Percentiles rank a stretch among this genome's conserved stretches.
Conservation (phyloP, 1,140 invertebrate genomes). For the Apolygus lucorum region DNA sequence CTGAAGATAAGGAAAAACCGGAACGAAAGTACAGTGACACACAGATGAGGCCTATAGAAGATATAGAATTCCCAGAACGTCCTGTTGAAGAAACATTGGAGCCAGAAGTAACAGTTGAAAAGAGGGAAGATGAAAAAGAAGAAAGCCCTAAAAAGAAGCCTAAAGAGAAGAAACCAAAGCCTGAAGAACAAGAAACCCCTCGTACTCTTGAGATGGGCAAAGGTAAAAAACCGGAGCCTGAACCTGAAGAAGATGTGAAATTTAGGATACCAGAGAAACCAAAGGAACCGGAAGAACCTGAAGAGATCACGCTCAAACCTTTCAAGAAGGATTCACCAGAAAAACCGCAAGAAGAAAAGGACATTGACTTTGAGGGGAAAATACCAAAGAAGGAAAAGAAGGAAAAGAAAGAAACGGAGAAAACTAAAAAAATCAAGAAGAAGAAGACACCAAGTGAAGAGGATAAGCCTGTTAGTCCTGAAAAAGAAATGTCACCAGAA, state of each 20-base stretch:
- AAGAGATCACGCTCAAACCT: conserved; percentile 34
- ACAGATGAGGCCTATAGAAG: conserved; percentile 33
- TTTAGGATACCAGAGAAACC: conserved; percentile 41
- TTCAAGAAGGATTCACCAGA: conserved; percentile 28
- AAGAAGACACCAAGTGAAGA: conserved; percentile 10
- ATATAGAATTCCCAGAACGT: conserved; percentile 33
- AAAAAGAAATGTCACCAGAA: conserved; percentile 5
- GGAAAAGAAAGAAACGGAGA: not conserved
- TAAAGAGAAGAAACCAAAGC: conserved; percentile 22
- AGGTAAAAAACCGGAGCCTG: conserved; percentile 37
- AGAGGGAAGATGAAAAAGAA: not conserved
- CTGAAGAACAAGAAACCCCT: conserved; percentile 25
- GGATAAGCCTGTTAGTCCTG: conserved; percentile 6
- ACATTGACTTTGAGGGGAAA: conserved; percentile 24
- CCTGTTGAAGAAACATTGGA: conserved; percentile 25
- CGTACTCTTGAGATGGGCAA: conserved; percentile 37
- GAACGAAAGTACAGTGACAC: conserved; percentile 32
- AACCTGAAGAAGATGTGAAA: conserved; percentile 39
- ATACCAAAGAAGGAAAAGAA: conserved; percentile 28
- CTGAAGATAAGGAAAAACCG: conserved; percentile 32
- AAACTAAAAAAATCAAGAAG: conserved; percentile 22
- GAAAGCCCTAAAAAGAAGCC: not conserved
- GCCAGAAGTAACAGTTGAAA: not conserved
- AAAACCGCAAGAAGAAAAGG: conserved; percentile 29
- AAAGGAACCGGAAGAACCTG: conserved; percentile 34